phyloP scores from a whole-genome alignment of 2,797 vertebrate species.

The Falco rusticolus region DNA sequence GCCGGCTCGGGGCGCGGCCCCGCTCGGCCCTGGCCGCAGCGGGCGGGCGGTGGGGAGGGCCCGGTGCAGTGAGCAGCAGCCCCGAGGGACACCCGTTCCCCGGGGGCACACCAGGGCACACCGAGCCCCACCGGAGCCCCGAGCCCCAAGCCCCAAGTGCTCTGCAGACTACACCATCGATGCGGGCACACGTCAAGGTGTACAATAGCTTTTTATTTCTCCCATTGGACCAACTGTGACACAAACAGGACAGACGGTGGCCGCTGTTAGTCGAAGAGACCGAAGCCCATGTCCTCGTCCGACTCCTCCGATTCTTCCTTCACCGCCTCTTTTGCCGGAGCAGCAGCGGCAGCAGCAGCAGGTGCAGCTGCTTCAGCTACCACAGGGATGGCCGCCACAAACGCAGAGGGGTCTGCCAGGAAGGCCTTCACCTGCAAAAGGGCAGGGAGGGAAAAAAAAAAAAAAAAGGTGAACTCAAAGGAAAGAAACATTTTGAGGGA shows the following conservation, averaged over 20 bases:
- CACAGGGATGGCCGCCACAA: slow-evolving; percentile 84
- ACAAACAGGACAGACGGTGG: neutral
- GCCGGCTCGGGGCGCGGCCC: too few relatives aligned
- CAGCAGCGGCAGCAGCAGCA: slow-evolving; percentile 65
- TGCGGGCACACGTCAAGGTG: neutral
- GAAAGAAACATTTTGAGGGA: neutral
- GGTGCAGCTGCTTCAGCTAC: slow-evolving; percentile 67
- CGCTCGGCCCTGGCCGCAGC: too few relatives aligned
- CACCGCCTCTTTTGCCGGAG: slow-evolving; percentile 72
- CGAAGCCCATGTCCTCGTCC: slow-evolving; percentile 96
- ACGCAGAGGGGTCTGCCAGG: slow-evolving; percentile 94
- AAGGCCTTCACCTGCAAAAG: slow-evolving; percentile 89
- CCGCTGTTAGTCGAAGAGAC: slow-evolving; percentile 88
- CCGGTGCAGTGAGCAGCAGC: too few relatives aligned
- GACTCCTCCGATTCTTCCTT: slow-evolving; percentile 95
- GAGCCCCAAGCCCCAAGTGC: neutral
- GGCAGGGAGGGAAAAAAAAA: too few relatives aligned
- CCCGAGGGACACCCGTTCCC: accelerated
- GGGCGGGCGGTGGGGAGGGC: too few relatives aligned
- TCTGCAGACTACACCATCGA: accelerated
- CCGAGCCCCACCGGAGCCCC: too few relatives aligned
- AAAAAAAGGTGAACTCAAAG: neutral
- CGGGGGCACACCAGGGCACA: neutral
- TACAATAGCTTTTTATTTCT: slow-evolving; percentile 48
- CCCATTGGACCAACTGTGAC: neutral